Percentiles rank a stretch among this genome's conserved stretches.
phyloP scores from a whole-genome alignment of 2,113 vertebrate genomes.

The human (Homo sapiens) region GRCh38 chr12:90233501-90234000 shows the following conservation, averaged over 20 bases:
- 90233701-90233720: not conserved
- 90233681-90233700: not conserved
- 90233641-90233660: not conserved
- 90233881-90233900: not conserved
- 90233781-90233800: conserved; percentile 12
- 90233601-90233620: not conserved
- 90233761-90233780: not conserved
- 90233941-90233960: not conserved
- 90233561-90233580: not conserved
- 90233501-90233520: not conserved
- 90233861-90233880: not conserved
- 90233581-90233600: not conserved
- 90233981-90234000: not conserved
- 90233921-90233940: not conserved
- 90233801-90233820: not conserved
- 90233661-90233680: not conserved
- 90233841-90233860: not conserved
- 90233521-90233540: not conserved
- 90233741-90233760: not conserved
- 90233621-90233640: not conserved
- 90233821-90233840: not conserved
- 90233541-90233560: not conserved
- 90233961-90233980: not conserved
- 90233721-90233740: not conserved
- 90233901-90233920: not conserved